Evolutionary conservation across 1,140 invertebrate species (phyloP), one percentile per base, ranked within the genome.

Genomic region (Brachionus rubens): DNA sequence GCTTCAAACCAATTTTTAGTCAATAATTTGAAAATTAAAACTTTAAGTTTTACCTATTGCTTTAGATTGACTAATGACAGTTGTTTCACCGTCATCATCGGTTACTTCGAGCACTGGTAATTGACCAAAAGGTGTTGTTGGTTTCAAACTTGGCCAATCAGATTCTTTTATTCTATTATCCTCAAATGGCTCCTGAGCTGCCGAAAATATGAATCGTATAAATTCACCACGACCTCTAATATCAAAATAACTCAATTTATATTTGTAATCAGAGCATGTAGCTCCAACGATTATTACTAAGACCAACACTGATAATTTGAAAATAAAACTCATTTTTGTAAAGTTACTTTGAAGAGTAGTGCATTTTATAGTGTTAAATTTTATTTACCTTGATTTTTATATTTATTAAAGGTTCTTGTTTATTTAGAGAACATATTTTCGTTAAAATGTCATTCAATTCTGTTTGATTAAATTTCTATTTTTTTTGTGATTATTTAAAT

Each of bases 61-160:
- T 48, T 26, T 21, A 0, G 68, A 50, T 24, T 72, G 68, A 33
- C 46, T 26, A 28, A 72, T n/a, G 16, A 54, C 21, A 21, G 50
- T 9, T 16, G 16, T 50, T 19, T 72, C 36, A 10, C 19, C 21
- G 4, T 24, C 33, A 12, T 33, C 2, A 1, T 40, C 19, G 3
- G 3, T 50, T 24, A 72, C 7, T 16, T 72, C 46, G 12, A 76
- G 40, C 14, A 43, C 26, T 21, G 75, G 79, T 24, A 79, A 41
- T 46, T 77, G 54, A 14, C 76, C 77, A 46, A 77, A 79, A 3
- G 78, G 79, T 0, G 46, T 72, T 12, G 70, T 75, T 14, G 75
- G 75, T 46, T 81, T 81, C 5, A 79, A 26, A 3, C 24, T 46
- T 2, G 77, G 77, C 80, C 80, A 81, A 21, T 78, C 65, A 3